Conservation (phyloP, 2,113 vertebrate species). For the Xiphorhynchus elegans region DNA sequence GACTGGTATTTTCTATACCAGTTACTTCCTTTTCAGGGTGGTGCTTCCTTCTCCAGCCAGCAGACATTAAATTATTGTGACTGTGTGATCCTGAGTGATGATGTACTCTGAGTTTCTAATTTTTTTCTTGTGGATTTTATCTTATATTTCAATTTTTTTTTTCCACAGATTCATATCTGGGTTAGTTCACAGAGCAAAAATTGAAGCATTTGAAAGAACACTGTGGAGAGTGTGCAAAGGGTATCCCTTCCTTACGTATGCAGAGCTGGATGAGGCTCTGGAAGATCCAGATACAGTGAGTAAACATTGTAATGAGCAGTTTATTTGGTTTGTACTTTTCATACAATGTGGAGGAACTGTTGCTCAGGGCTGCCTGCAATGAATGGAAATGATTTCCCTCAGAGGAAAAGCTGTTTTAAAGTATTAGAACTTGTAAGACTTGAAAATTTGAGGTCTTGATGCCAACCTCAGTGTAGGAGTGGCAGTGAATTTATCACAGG, state of each 20-base stretch:
- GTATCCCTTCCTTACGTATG: constrained; percentile 91
- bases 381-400: background rate
- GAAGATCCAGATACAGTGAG: constrained; percentile 89
- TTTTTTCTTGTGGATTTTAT: background rate
- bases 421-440: background rate
- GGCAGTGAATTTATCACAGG: background rate
- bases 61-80: background rate
- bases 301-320: background rate
- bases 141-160: background rate
- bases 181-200: constrained; percentile 86
- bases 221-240: constrained; percentile 96
- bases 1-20: background rate
- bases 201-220: constrained; percentile 95
- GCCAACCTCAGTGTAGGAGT: background rate
- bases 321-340: background rate
- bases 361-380: background rate
- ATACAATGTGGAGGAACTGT: background rate
- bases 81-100: background rate
- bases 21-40: background rate
- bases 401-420: background rate
- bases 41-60: background rate
- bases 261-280: constrained; percentile 86
- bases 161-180: constrained; percentile 88
- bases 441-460: background rate
- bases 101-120: background rate